Evolutionary conservation across 2,113 vertebrate species (phyloP), one percentile per base, ranked within the genome.

Genomic region (Cacatua alba): DNA sequence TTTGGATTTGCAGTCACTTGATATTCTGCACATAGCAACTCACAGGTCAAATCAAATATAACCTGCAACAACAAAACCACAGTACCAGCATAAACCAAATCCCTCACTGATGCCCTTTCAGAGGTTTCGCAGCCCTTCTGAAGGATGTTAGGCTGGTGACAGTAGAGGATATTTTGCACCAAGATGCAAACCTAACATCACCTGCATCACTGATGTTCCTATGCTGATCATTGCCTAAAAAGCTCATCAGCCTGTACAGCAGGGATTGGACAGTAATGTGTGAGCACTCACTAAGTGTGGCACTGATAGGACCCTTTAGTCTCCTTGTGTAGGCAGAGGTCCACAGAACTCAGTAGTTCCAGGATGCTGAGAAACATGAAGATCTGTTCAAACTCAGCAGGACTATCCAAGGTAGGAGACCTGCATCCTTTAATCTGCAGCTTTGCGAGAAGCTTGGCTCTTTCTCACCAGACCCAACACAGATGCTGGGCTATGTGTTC

Each of bases 41-140:
- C 97, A 17, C 1, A 53, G n/a, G 96, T 97, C 92, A 98, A 84
- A 85, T 98, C 97, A 82, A 97, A 96, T 92, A 98, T 89, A 71
- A 98, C 84, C 98, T 98, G 79, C 24, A 94, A 86, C 44, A 82
- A 62, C 78, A 74, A 44, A 59, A 15, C 2, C 64, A 31, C 44
- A 44, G 39, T 6, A 44, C 26, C 14, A 31, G 33, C 13, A n/a
- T 19, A 28, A 48, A 39, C 7, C 10, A 17, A 37, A 44, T 28
- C 20, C 60, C 41, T 52, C 35, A 10, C 11, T 18, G 41, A 16
- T 71, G 23, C n/a, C n/a, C 37, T 35, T n/a, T 20, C n/a, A 33
- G 6, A n/a, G 46, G 33, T 67, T 74, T n/a, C 46, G 51, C 31
- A 68, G 41, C 1, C 1, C 19, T 57, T 63, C 37, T 43, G 52